Evolutionary conservation across 1,140 invertebrate species (phyloP).

Genomic region (Trachelipus rathkii): DNA sequence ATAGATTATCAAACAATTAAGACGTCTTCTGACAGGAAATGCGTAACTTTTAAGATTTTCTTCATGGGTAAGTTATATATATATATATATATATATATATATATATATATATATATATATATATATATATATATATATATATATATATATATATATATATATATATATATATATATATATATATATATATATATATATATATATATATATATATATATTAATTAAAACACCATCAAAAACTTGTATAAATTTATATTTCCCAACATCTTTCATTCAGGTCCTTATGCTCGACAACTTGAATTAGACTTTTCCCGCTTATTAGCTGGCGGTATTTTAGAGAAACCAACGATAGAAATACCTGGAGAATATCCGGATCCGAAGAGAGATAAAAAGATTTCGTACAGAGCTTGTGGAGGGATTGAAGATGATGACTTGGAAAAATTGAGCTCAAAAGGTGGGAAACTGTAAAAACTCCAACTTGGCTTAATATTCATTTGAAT

Average conservation of each 20-base stretch:
- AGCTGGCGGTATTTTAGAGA: slow-evolving; percentile 64
- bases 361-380: slow-evolving; percentile 66
- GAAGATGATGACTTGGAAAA: slow-evolving; percentile 30
- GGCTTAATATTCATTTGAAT: too few species aligned
- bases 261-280: slow-evolving; percentile 53
- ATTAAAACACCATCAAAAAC: not conserved
- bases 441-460: not conserved
- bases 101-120: slow-evolving; percentile 6
- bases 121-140: slow-evolving; percentile 19
- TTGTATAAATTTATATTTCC: too few species aligned
- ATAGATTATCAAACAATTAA: slow-evolving; percentile 76
- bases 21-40: slow-evolving; percentile 68
- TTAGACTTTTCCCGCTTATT: slow-evolving; percentile 71
- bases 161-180: not conserved
- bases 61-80: slow-evolving; percentile 63
- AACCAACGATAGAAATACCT: slow-evolving; percentile 70
- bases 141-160: slow-evolving; percentile 20
- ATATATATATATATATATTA: not conserved
- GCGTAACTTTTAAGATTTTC: slow-evolving; percentile 81
- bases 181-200: not conserved
- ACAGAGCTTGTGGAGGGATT: slow-evolving; percentile 41
- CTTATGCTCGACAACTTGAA: slow-evolving; percentile 69
- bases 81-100: slow-evolving; percentile 4
- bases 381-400: slow-evolving; percentile 44
- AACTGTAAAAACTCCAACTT: too few species aligned